Percentiles rank a stretch among this genome's conserved stretches.
Conservation (phyloP, 2,113 vertebrate genomes). For the Equus quagga region DNA sequence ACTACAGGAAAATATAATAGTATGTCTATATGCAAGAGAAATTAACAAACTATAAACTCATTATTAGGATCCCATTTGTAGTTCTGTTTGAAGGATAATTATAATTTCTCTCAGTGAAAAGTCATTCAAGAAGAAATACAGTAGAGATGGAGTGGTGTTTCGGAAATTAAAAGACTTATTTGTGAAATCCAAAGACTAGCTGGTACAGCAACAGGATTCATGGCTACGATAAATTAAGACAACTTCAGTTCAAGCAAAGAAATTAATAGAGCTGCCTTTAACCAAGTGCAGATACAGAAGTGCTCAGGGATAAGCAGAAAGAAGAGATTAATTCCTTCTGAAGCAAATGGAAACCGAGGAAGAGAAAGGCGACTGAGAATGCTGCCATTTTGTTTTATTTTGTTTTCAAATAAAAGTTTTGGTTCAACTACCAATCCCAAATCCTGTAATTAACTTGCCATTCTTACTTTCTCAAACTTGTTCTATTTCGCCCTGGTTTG, state of each 20-base stretch:
- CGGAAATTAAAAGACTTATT: not conserved
- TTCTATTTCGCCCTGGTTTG: not conserved
- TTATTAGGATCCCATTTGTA: not conserved
- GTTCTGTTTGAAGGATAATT: not conserved
- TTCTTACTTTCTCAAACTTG: not conserved
- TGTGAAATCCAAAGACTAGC: not conserved
- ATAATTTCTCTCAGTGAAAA: not conserved
- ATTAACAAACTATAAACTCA: not conserved
- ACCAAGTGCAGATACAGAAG: not conserved
- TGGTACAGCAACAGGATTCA: not conserved
- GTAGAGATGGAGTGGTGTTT: not conserved
- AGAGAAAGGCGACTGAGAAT: not conserved
- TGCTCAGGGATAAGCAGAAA: not conserved
- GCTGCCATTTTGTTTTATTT: not conserved
- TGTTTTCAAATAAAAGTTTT: slow-evolving; percentile 20
- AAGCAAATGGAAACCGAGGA: not conserved
- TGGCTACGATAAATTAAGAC: not conserved
- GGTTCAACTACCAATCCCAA: not conserved
- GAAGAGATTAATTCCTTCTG: not conserved
- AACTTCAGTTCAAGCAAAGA: slow-evolving; percentile 38
- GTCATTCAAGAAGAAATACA: not conserved
- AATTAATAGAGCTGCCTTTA: not conserved
- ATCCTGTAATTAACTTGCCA: not conserved
- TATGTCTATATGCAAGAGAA: not conserved
- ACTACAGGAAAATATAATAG: not conserved